These are phyloP conservation scores for Allygus modestus DNA, from an alignment of 2,888 invertebrate genomes.

Conservation along the genomic window DNA sequence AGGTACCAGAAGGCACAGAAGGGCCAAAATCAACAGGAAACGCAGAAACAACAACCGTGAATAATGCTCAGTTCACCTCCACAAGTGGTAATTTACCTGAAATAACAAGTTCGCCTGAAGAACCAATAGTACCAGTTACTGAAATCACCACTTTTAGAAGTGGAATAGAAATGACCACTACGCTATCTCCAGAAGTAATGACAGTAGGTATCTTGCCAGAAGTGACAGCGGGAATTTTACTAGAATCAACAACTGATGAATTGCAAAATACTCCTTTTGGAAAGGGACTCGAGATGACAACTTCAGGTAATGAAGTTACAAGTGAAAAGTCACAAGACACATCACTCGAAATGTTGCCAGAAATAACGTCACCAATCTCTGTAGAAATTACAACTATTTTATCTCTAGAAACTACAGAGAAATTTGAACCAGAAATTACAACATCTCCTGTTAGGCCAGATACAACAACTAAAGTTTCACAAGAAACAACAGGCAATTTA, in stretches of 20 bases:
- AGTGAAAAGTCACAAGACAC: not conserved
- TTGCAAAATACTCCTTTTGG: slow-evolving; percentile 13
- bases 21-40: no score
- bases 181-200: not conserved
- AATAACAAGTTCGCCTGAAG: slow-evolving; percentile 8
- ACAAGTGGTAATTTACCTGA: not conserved
- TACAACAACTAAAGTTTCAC: not conserved
- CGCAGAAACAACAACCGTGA: not conserved
- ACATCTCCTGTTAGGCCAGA: not conserved
- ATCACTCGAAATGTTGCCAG: slow-evolving; percentile 2
- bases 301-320: not conserved
- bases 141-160: not conserved
- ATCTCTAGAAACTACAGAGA: not conserved
- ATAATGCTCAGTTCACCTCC: not conserved
- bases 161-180: not conserved
- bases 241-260: not conserved
- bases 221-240: not conserved
- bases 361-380: slow-evolving; percentile 13
- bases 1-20: not conserved
- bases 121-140: not conserved
- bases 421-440: slow-evolving; percentile 45
- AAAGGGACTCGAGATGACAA: slow-evolving; percentile 21
- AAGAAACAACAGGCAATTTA: slow-evolving; percentile 3
- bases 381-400: slow-evolving; percentile 23
- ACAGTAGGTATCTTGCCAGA: not conserved